Evolutionary conservation across 2,888 invertebrate species (phyloP), one percentile per base, ranked within the genome.

Genomic region (Microctonus aethiopoides): DNA sequence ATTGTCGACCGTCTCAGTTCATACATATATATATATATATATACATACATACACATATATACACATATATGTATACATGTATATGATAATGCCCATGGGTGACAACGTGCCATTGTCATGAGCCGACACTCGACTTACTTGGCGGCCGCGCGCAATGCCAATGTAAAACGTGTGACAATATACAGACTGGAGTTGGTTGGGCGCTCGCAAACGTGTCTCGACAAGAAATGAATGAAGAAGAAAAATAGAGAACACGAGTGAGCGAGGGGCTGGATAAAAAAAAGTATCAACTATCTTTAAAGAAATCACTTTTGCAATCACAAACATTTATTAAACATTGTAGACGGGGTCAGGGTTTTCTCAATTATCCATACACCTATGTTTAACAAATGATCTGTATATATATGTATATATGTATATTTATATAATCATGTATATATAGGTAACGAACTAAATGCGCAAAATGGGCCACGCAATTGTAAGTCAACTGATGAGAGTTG

Each of bases 91-190:
- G 59, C 60, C 67, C 51, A 39, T 24, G 60, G 60, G 51, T 67
- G 67, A 67, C 60, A 67, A 67, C 61, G 26, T 52, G 36, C 59
- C 29, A 67, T 67, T 67, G 67, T 67, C 22, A 52, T 51, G 26
- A 16, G 32, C 57, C 57, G 57, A 57, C 32, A 57, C 32, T 26
- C 34, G 20, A 32, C 36, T 36, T 57, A 13, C n/a, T n/a, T n/a
- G n/a, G 52, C 26, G 34, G 51, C 29, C 52, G 60, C 24, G 22
- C 51, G 52, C 39, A 32, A 61, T 67, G 61, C 51, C 60, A 67
- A 67, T 67, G 36, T 67, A 61, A 61, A 61, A 51, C 26, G 60
- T 20, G 46, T 46, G 46, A 46, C 46, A 46, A 16, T 46, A 16
- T 46, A 16, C 16, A 46, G 16, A 46, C 16, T 20, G 7, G 16